Percentiles rank a stretch among this genome's conserved stretches.
Evolutionary conservation across 2,888 invertebrate species (phyloP).

Genomic region (Glaucopsyche alexis): DNA sequence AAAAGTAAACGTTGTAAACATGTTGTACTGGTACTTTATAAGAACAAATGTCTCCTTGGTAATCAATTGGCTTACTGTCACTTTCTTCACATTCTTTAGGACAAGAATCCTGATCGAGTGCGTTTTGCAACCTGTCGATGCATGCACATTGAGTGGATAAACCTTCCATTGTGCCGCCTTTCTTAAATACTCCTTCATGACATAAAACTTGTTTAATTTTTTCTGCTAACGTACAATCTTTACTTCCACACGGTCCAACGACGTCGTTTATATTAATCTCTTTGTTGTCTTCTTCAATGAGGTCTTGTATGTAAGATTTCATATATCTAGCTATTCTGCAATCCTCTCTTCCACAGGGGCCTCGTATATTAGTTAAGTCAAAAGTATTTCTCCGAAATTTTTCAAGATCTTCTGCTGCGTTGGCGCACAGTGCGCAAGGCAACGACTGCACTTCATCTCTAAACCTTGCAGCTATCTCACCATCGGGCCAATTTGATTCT

Average conservation of each 20-base stretch:
- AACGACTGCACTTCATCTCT: constrained; percentile 55
- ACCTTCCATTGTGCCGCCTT: constrained; percentile 52
- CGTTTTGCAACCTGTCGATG: constrained; percentile 58
- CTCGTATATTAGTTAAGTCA: constrained; percentile 67
- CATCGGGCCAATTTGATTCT: constrained; percentile 64
- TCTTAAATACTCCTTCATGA: constrained; percentile 59
- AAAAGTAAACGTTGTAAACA: constrained; percentile 65
- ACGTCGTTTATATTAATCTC: constrained; percentile 59
- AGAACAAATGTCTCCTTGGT: constrained; percentile 58
- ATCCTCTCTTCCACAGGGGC: constrained; percentile 68
- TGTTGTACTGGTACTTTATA: constrained; percentile 40
- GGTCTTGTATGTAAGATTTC: constrained; percentile 64
- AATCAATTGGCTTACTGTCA: constrained; percentile 49
- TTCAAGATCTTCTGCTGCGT: constrained; percentile 49
- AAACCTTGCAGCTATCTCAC: constrained; percentile 61
- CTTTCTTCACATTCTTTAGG: constrained; percentile 55
- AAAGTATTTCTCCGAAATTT: constrained; percentile 48
- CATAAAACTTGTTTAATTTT: constrained; percentile 64
- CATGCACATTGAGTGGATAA: constrained; percentile 71
- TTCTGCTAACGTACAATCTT: constrained; percentile 61
- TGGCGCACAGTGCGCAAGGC: constrained; percentile 63
- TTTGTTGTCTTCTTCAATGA: constrained; percentile 63
- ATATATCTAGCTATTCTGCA: constrained; percentile 69
- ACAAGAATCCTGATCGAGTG: constrained; percentile 51
- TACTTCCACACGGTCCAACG: constrained; percentile 71